Base-by-base conservation (phyloP, 2,113 vertebrate species). In the Ictidomys tridecemlineatus region DNA sequence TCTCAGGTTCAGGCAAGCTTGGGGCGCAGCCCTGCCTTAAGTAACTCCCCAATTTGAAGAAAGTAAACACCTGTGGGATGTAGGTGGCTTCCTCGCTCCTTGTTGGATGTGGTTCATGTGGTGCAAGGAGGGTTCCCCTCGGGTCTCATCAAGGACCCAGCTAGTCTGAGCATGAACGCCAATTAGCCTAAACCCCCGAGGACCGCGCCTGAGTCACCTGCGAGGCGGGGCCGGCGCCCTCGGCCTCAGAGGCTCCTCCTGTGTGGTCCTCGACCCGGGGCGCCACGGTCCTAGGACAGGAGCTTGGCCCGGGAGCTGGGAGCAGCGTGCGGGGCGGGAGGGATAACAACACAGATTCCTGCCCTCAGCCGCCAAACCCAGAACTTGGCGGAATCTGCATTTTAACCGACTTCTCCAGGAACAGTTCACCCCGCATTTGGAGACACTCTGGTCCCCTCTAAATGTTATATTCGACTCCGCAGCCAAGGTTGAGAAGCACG, bases 391-490 rank as follows among this genome's bases (percentile, higher is more conserved):
- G 72, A 72, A 80, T n/a, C 80, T 37, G 69, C 39, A 17, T 94
- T 85, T 79, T 58, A 74, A 22, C 65, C 17, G 12, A 98, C 97
- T 95, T 90, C 98, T 98, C 98, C 99, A 98, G 76, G 97, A 99
- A 99, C 99, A 98, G 58, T 51, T 78, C 76, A 13, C 70, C 30
- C 76, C 28, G 89, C 69, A 10, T 11, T 5, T 42, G 34, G 95
- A 45, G 73, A 48, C 37, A 1, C 69, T 8, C 56, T 16, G 98
- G 85, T 97, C 98, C 96, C 79, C 99, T 99, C 99, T 99, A 99
- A 99, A 99, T 99, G 85, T 90, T 69, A 73, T 39, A 83, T 69
- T 65, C 61, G 24, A 32, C n/a, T 42, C 0, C 2, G 34, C 83
- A 53, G 89, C 94, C 78, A 6, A 48, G 73, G 79, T 8, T 9